These are phyloP conservation scores for Medauroidea extradentata DNA, from an alignment of 1,140 invertebrate species.

Conservation along the genomic window DNA sequence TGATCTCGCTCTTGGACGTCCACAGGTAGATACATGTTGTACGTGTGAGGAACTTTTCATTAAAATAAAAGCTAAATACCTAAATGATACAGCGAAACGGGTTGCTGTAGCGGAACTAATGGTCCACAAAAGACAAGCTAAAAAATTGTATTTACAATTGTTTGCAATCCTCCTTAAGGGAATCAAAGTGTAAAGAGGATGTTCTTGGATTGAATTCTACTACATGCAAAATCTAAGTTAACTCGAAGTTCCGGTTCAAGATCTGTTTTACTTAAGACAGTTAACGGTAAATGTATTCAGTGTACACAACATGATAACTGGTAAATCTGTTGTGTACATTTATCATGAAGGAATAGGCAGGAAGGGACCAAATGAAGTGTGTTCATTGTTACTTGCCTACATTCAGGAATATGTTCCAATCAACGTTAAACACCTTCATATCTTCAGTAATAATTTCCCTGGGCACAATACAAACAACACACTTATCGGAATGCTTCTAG, in stretches of 20 bases:
- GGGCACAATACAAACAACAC: too few relatives aligned
- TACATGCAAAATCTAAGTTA: constrained; percentile 15
- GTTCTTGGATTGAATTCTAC: neutral
- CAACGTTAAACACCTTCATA: neutral
- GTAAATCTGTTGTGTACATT: constrained; percentile 4
- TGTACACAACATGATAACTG: constrained; percentile 4
- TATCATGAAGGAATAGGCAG: too few relatives aligned
- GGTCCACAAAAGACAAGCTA: too few relatives aligned
- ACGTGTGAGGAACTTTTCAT: neutral
- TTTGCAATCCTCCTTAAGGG: neutral
- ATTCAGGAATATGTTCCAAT: too few relatives aligned
- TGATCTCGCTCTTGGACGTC: too few relatives aligned
- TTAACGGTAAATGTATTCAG: constrained; percentile 16
- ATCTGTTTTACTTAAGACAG: too few relatives aligned
- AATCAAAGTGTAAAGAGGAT: neutral
- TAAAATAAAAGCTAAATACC: too few relatives aligned
- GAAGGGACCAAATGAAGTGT: too few relatives aligned
- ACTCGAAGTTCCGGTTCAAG: constrained; percentile 5
- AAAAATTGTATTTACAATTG: neutral
- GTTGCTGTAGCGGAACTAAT: too few relatives aligned
- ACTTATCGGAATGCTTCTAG: too few relatives aligned
- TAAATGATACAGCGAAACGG: too few relatives aligned
- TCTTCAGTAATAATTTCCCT: neutral
- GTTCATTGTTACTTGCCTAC: too few relatives aligned
- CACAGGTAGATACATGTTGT: neutral